A percentile compares a stretch with the other conserved stretches of the same genome.
Evolutionary conservation across 2,888 invertebrate species (phyloP).

Genomic region (Sphecodes monilicornis): DNA sequence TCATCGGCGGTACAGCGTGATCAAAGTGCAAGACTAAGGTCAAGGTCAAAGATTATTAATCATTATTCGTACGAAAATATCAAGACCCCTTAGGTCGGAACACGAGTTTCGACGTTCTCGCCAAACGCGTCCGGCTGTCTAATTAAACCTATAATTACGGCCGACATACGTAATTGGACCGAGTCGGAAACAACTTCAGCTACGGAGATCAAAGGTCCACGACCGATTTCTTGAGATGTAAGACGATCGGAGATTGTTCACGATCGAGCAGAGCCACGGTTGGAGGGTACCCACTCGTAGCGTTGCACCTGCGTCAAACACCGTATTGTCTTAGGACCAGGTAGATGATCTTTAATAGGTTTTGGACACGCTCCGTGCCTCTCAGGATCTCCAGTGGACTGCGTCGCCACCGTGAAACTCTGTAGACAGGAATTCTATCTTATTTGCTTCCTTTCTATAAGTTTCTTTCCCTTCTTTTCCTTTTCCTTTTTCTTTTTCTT

Average conservation of each 20-base stretch:
- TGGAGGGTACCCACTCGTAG: conserved; percentile 21
- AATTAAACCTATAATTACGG: conserved; percentile 65
- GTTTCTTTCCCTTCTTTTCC: neutral
- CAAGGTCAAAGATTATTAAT: conserved; percentile 45
- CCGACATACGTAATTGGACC: conserved; percentile 61
- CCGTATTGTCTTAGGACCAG: conserved; percentile 72
- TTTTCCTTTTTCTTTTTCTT: neutral
- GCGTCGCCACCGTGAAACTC: conserved; percentile 60
- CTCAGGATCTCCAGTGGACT: conserved; percentile 70
- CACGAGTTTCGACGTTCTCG: conserved; percentile 48
- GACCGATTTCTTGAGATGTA: conserved; percentile 59
- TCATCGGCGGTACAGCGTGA: conserved; percentile 12
- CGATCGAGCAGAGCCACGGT: conserved; percentile 9
- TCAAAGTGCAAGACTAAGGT: conserved; percentile 22
- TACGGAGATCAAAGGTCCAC: conserved; percentile 62
- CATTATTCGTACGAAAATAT: conserved; percentile 41
- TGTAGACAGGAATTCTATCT: conserved; percentile 35
- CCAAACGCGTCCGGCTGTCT: conserved; percentile 45
- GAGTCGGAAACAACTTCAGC: conserved; percentile 44
- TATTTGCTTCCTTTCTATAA: conserved; percentile 15
- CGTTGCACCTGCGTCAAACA: conserved; percentile 63
- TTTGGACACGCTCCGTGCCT: conserved; percentile 71
- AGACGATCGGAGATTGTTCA: conserved; percentile 34
- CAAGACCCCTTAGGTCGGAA: neutral
- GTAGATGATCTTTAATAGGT: conserved; percentile 70